These are phyloP conservation scores for Hirtodrosophila alboralis DNA, from an alignment of 2,888 invertebrate genomes.

Conservation along the genomic window DNA sequence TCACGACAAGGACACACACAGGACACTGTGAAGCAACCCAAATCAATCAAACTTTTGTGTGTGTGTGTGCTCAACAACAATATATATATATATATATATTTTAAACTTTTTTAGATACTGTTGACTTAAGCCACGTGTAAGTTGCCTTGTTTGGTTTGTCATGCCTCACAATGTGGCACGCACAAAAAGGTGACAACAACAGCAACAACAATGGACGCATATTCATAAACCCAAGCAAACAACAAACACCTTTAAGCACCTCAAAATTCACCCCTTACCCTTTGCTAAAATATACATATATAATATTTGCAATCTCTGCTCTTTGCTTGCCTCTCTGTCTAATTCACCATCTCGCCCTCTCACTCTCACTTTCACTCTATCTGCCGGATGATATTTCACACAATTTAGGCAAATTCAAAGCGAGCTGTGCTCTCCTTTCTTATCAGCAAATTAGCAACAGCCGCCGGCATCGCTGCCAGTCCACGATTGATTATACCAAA, in stretches of 20 bases:
- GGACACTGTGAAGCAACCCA: constrained; percentile 38
- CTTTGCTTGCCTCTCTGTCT: not conserved
- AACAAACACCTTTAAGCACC: constrained; percentile 22
- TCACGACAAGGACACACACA: constrained; percentile 39
- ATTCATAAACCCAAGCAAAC: constrained; percentile 27
- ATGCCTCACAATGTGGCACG: constrained; percentile 49
- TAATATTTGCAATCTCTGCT: constrained; percentile 17
- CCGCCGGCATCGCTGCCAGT: constrained; percentile 36
- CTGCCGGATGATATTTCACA: constrained; percentile 30
- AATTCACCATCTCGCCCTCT: not conserved
- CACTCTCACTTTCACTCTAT: not conserved
- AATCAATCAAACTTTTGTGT: constrained; percentile 73
- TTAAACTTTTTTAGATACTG: constrained; percentile 50
- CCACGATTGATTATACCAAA: constrained; percentile 70
- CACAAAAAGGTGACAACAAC: constrained; percentile 50
- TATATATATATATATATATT: no score
- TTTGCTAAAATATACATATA: constrained; percentile 1
- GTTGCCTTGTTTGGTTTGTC: constrained; percentile 58
- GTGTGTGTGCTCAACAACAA: constrained; percentile 48
- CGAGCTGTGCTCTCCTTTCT: constrained; percentile 27
- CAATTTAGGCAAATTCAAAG: constrained; percentile 52
- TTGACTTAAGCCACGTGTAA: constrained; percentile 71
- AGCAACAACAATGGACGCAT: constrained; percentile 30
- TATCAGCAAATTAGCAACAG: constrained; percentile 61
- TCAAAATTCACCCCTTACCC: constrained; percentile 35